Evolutionary conservation across 2,113 vertebrate species (phyloP), one percentile per base, ranked within the genome.

Genomic region (Lichenostomus cassidix): DNA sequence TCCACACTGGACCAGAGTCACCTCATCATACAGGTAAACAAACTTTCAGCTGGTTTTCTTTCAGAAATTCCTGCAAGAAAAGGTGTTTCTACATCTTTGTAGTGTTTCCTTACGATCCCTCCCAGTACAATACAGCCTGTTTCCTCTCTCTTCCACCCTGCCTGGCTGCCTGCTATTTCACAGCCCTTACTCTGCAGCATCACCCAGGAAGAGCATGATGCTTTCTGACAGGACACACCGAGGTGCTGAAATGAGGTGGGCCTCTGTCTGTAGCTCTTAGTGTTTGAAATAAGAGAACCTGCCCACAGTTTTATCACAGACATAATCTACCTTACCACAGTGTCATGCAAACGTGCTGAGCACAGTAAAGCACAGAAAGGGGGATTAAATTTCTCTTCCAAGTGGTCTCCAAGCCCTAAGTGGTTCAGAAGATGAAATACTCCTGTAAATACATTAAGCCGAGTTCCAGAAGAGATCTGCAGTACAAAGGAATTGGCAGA

Each of bases 401-500:
- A 87, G n/a, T 68, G 69, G 47, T 89, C 80, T 94, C 64, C 90
- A 50, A 83, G 82, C 70, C 59, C 58, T 52, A 18, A 84, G 65
- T 11, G 8, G 58, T 68, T 92, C 68, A 79, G 76, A 93, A 92
- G 83, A 92, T 25, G 37, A 90, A 95, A 88, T 81, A 82, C n/a
- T 89, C 83, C 33, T 82, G 65, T 73, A 94, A 92, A 93, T 94
- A 92, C 69, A 75, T 53, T 82, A 73, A 89, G 28, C 69, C 53
- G 85, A 88, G n/a, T 67, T 96, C 76, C 94, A 91, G 76, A 82
- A 85, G 59, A 95, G 79, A 80, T 63, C 79, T 67, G 52, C 93
- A 93, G 71, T 70, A 88, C 88, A 81, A 95, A 95, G 35, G 44
- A 87, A 89, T 49, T 88, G 88, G 90, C 83, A 94, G 71, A 90